Conservation (phyloP, 2,113 vertebrate genomes). For the Gambusia holbrooki region DNA sequence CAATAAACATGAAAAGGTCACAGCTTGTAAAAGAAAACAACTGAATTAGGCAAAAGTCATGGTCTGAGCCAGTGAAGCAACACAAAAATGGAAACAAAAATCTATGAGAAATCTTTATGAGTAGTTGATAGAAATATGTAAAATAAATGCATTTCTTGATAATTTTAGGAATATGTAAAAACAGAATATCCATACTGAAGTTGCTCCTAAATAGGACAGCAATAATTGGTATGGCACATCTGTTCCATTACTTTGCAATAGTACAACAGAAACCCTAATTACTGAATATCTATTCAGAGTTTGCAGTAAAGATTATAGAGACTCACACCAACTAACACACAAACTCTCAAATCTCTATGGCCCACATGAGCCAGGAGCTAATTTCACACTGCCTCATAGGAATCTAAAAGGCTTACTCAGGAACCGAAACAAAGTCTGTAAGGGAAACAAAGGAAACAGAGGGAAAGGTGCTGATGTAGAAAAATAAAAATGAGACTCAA, state of each 20-base stretch:
- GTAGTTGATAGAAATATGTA: background rate
- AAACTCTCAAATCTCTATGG: conserved; percentile 27
- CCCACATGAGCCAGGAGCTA: conserved; percentile 64
- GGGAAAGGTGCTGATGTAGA: conserved; percentile 65
- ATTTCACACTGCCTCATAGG: conserved; percentile 66
- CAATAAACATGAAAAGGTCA: conserved; percentile 4
- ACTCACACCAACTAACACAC: conserved; percentile 15
- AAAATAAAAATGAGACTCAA: conserved; percentile 45
- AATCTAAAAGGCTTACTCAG: conserved; percentile 75
- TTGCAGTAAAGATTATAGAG: conserved; percentile 9
- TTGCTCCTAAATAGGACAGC: background rate
- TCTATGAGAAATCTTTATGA: background rate
- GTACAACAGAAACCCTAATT: conserved; percentile 18
- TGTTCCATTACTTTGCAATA: conserved; percentile 7
- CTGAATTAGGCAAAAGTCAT: conserved; percentile 7
- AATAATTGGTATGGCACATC: background rate
- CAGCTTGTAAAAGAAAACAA: conserved; percentile 5
- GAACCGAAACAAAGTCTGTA: conserved; percentile 58
- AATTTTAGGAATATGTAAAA: background rate
- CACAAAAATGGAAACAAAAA: background rate
- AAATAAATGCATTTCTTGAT: background rate
- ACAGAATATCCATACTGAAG: background rate
- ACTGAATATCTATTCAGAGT: conserved; percentile 30
- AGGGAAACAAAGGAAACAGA: conserved; percentile 58
- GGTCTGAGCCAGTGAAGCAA: conserved; percentile 4